phyloP scores from a whole-genome alignment of 2,113 vertebrate species.

The Catagonus wagneri region DNA sequence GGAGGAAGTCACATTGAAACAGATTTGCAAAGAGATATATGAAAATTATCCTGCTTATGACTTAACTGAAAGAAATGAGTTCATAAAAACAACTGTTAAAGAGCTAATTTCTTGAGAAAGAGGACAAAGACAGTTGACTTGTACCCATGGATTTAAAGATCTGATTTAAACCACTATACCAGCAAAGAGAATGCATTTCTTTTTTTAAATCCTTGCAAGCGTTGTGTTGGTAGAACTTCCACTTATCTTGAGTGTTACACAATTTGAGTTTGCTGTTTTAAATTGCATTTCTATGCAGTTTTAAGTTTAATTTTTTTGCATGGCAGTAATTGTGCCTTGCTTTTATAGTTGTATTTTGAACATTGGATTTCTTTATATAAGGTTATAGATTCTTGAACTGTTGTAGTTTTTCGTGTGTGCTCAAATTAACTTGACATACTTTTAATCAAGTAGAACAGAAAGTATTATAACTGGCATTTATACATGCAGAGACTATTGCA shows the following conservation, averaged over 20 bases:
- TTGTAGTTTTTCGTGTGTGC: slow-evolving; percentile 79
- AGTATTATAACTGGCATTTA: slow-evolving; percentile 77
- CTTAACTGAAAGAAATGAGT: slow-evolving; percentile 94
- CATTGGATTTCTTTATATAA: slow-evolving; percentile 85
- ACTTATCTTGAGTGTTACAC: slow-evolving; percentile 84
- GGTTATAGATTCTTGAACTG: slow-evolving; percentile 78
- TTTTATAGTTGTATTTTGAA: slow-evolving; percentile 88
- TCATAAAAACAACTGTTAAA: slow-evolving; percentile 96
- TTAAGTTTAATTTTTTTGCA: slow-evolving; percentile 87
- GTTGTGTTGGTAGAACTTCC: slow-evolving; percentile 83
- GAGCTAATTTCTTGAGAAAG: slow-evolving; percentile 90
- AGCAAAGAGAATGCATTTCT: slow-evolving; percentile 89
- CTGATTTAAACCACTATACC: slow-evolving; percentile 90
- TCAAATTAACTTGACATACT: slow-evolving; percentile 74
- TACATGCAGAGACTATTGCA: slow-evolving; percentile 83
- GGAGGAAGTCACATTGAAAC: slow-evolving; percentile 98
- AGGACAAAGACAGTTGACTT: slow-evolving; percentile 75
- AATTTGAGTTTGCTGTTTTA: slow-evolving; percentile 84
- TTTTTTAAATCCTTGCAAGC: slow-evolving; percentile 78
- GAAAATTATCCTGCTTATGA: slow-evolving; percentile 95
- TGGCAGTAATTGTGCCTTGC: slow-evolving; percentile 85
- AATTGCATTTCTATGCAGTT: slow-evolving; percentile 85
- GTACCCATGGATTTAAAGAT: slow-evolving; percentile 86
- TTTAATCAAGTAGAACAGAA: slow-evolving; percentile 80
- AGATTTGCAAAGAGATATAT: slow-evolving; percentile 96